These are phyloP conservation scores for Clepsis dumicolana DNA, from an alignment of 2,888 invertebrate species.

Conservation along the genomic window DNA sequence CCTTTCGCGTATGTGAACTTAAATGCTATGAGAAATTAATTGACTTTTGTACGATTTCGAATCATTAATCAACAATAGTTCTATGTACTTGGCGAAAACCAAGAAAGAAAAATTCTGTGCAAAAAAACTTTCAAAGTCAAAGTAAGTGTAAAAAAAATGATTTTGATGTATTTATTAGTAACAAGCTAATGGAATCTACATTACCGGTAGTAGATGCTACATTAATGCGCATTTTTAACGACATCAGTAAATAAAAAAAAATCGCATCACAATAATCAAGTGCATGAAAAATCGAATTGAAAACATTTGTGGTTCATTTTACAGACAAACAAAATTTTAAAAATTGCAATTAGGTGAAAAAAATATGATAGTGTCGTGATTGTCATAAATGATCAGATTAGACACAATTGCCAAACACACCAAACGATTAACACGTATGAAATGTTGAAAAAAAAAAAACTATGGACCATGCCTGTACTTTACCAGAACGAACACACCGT, in stretches of 20 bases:
- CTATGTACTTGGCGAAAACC: too few species aligned
- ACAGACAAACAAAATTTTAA: not conserved
- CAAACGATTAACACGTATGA: conserved; percentile 26
- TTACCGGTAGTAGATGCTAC: not conserved
- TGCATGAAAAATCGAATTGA: not conserved
- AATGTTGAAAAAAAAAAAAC: not conserved
- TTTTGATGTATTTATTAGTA: not conserved
- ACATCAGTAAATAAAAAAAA: too few species aligned
- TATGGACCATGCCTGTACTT: conserved; percentile 5
- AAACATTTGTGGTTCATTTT: not conserved
- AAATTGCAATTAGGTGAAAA: not conserved
- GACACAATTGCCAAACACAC: conserved; percentile 29
- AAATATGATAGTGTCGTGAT: conserved; percentile 16
- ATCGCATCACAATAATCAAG: not conserved
- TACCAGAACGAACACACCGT: conserved; percentile 11
- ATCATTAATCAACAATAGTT: too few species aligned
- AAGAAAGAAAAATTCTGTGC: too few species aligned
- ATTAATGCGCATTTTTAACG: not conserved
- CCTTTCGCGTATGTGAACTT: too few species aligned
- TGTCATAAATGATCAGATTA: conserved; percentile 27
- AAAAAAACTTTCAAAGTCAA: too few species aligned
- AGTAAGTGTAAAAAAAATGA: not conserved
- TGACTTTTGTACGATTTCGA: too few species aligned
- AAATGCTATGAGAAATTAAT: too few species aligned
- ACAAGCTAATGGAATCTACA: not conserved